Conservation (phyloP, 2,113 vertebrate species). For the Salminus brasiliensis region DNA sequence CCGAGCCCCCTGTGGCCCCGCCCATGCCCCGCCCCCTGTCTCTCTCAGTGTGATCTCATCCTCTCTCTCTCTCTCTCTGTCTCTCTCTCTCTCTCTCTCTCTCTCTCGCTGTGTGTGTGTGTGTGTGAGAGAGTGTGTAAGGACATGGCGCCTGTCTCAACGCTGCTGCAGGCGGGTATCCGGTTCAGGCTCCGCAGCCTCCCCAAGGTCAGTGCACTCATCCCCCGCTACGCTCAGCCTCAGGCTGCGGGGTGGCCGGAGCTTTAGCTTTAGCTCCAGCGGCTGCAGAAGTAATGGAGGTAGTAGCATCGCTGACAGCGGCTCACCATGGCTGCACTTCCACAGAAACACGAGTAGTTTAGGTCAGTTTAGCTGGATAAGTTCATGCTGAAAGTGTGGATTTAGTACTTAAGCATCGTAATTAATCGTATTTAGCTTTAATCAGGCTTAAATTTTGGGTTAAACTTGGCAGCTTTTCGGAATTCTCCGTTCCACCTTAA, state of each 20-base stretch:
- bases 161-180: neutral
- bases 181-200: neutral
- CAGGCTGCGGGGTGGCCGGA: too few species aligned
- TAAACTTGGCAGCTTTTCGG: too few species aligned
- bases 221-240: neutral
- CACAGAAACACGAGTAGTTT: too few species aligned
- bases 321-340: too few species aligned
- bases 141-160: neutral
- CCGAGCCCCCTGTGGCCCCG: neutral
- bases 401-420: too few species aligned
- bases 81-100: neutral
- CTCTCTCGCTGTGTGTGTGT: neutral
- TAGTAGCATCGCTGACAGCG: too few species aligned
- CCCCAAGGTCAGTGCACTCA: neutral
- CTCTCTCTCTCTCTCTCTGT: neutral
- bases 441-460: too few species aligned
- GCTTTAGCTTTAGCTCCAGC: neutral
- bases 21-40: neutral
- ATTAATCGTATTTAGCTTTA: too few species aligned
- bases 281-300: too few species aligned
- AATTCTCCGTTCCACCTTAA: neutral
- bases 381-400: too few species aligned
- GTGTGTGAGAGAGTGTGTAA: neutral
- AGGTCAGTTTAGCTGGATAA: too few species aligned
- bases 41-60: neutral